Conservation (phyloP, 2,888 invertebrate species). For the Stenodera caucasica region DNA sequence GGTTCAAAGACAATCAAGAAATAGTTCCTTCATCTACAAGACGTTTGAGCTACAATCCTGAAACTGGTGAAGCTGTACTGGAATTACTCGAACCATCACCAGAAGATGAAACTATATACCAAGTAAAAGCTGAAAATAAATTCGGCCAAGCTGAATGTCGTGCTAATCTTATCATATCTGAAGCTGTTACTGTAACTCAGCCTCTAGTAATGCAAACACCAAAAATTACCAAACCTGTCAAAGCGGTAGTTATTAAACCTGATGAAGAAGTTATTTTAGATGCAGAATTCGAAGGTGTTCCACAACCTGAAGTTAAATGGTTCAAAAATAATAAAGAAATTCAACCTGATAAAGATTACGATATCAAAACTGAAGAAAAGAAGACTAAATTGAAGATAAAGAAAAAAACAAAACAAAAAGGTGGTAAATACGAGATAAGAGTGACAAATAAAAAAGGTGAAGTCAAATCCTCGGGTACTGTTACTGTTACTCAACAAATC, state of each 20-base stretch:
- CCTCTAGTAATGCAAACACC: conserved; percentile 66
- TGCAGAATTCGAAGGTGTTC: conserved; percentile 72
- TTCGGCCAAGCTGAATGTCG: conserved; percentile 74
- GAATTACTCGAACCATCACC: conserved; percentile 66
- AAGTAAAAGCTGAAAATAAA: conserved; percentile 71
- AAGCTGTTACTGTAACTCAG: conserved; percentile 56
- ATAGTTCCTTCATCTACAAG: conserved; percentile 62
- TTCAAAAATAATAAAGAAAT: conserved; percentile 80
- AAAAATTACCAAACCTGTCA: conserved; percentile 75
- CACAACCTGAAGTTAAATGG: conserved; percentile 80
- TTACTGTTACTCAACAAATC: conserved; percentile 69
- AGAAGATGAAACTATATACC: conserved; percentile 70
- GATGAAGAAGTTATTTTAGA: conserved; percentile 69
- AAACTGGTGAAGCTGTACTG: conserved; percentile 66
- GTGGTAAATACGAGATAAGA: conserved; percentile 86
- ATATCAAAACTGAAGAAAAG: conserved; percentile 63
- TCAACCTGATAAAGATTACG: conserved; percentile 63
- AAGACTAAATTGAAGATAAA: conserved; percentile 67
- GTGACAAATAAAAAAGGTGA: conserved; percentile 78
- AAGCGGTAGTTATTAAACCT: conserved; percentile 72
- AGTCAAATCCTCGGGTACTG: conserved; percentile 78
- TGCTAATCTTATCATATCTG: conserved; percentile 69
- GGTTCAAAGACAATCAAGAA: conserved; percentile 68
- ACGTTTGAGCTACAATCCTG: conserved; percentile 62
- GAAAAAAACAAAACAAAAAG: conserved; percentile 72